A percentile compares a stretch with the other conserved stretches of the same genome.
Conservation (phyloP, 35 echinoderm and acorn worm species). For the Diadema setosum region DNA sequence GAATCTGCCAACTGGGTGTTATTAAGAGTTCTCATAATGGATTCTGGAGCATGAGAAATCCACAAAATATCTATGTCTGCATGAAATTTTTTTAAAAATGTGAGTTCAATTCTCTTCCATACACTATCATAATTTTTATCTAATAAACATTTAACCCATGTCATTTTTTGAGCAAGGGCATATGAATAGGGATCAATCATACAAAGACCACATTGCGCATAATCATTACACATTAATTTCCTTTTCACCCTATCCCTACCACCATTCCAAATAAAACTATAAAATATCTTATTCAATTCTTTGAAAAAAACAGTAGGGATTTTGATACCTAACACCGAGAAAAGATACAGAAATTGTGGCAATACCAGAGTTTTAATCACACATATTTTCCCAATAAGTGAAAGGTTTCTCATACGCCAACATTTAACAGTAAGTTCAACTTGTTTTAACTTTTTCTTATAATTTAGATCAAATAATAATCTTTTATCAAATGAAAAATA, state of each 20-base stretch:
- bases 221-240: background rate
- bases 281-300: background rate
- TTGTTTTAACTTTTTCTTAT: conserved; percentile 18
- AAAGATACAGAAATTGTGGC: background rate
- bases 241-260: background rate
- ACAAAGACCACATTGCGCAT: too few species aligned
- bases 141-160: background rate
- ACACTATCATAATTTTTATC: background rate
- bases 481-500: background rate
- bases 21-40: background rate
- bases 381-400: background rate
- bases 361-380: conserved; percentile 8
- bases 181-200: too few species aligned
- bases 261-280: background rate
- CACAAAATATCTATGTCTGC: background rate
- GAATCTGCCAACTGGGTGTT: background rate
- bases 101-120: background rate
- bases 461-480: conserved; percentile 2
- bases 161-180: background rate
- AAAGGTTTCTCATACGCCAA: too few species aligned
- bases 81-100: background rate
- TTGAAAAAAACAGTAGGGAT: background rate
- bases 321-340: background rate
- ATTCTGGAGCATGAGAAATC: background rate
- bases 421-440: background rate